Evolutionary conservation across 2,797 vertebrate species (phyloP).

Genomic region (Odontamblyopus lacepedii): DNA sequence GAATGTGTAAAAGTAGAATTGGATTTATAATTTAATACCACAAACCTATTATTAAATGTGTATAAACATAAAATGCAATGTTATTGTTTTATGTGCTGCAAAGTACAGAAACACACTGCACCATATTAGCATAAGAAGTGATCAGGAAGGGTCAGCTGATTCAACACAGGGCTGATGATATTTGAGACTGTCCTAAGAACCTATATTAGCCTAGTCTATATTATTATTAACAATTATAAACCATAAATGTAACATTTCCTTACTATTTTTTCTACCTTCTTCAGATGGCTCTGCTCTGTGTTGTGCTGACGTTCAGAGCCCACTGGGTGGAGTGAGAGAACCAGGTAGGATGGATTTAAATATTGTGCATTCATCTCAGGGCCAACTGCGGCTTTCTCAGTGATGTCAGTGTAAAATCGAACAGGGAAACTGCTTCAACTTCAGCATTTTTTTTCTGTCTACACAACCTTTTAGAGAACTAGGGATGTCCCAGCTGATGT

Average conservation of each 20-base stretch:
- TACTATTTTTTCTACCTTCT: neutral
- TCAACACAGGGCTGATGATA: neutral
- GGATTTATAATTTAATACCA: neutral
- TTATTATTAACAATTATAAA: neutral
- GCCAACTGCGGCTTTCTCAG: slow-evolving; percentile 76
- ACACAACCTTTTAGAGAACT: slow-evolving; percentile 25
- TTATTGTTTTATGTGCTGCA: neutral
- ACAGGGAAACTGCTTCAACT: slow-evolving; percentile 46
- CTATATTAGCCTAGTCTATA: neutral
- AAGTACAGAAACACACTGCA: neutral
- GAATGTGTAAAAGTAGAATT: neutral
- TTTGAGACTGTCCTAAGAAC: neutral
- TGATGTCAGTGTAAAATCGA: slow-evolving; percentile 76
- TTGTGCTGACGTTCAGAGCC: slow-evolving; percentile 63
- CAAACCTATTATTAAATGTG: neutral
- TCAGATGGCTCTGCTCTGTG: slow-evolving; percentile 13
- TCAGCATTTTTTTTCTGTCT: slow-evolving; percentile 24
- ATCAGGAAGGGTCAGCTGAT: neutral
- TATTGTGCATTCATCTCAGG: slow-evolving; percentile 87
- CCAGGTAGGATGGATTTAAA: slow-evolving; percentile 72
- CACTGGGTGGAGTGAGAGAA: slow-evolving; percentile 78
- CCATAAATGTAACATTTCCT: neutral
- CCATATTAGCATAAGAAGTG: neutral
- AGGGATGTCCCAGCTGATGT: slow-evolving; percentile 55
- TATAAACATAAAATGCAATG: neutral